Conservation (phyloP, 2,797 vertebrate species). For the Botia almorhae region DNA sequence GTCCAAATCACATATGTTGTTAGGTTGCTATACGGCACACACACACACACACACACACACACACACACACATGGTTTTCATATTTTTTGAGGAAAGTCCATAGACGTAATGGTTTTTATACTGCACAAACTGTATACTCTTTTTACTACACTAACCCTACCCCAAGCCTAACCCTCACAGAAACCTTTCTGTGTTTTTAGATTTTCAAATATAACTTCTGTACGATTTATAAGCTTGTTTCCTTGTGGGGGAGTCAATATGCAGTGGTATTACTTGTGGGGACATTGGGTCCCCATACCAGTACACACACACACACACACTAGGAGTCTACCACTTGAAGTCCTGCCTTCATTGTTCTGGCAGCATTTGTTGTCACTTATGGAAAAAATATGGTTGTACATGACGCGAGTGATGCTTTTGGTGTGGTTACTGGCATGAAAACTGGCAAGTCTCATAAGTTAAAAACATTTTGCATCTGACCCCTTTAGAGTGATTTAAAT, state of each 20-base stretch:
- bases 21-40: slow-evolving; percentile 50
- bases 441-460: slow-evolving; percentile 38
- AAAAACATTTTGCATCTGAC: slow-evolving; percentile 40
- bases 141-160: too few relatives aligned
- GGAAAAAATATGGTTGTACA: slow-evolving; percentile 56
- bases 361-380: slow-evolving; percentile 62
- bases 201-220: too few relatives aligned
- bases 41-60: slow-evolving; percentile 27
- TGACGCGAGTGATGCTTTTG: slow-evolving; percentile 60
- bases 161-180: too few relatives aligned
- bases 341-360: slow-evolving; percentile 50
- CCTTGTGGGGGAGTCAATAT: too few relatives aligned
- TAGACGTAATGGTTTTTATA: too few relatives aligned
- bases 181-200: too few relatives aligned
- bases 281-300: too few relatives aligned
- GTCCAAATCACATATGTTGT: slow-evolving; percentile 47
- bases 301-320: slow-evolving; percentile 11
- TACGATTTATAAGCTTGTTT: too few relatives aligned
- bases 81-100: too few relatives aligned
- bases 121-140: too few relatives aligned
- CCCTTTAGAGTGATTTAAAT: neutral
- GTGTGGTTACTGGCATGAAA: slow-evolving; percentile 53
- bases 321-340: slow-evolving; percentile 27
- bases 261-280: too few relatives aligned
- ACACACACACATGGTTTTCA: too few relatives aligned